Base-by-base conservation (phyloP, 64 coral and sea anemone genomes). In the Platygyra sinensis region DNA sequence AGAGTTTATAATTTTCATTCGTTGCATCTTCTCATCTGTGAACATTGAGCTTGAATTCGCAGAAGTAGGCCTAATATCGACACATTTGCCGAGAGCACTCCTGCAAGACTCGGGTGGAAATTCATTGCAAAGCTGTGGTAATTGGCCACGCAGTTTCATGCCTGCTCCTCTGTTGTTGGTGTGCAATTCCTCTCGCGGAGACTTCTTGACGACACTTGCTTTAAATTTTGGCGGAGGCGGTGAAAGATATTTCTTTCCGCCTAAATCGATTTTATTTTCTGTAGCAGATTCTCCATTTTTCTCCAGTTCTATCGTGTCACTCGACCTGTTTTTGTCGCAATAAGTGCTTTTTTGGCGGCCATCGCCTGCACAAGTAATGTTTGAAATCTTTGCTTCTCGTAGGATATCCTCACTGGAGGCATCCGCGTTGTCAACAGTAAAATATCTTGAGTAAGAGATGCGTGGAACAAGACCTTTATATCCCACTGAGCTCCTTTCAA, bases 1-100 rank as follows among this genome's bases (percentile, higher is more conserved):
- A 14, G 72, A 85, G 20, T 91, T 74, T 27, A 91, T 91, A 84
- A 84, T 91, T 65, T 73, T 91, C 54, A 74, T 31, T 65, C 81
- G 52, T 72, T 85, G 81, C 24, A 27, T 71, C 15, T 85, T 19
- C 24, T 85, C 63, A 7, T 85, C 79, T 38, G 7, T 20, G 30
- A 62, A 55, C 62, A 32, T 55, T 9, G 19, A 36, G 32, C 19
- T 51, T 50, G 60, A 71, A 12, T 39, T 85, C 15, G 7, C 36
- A 16, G 81, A 29, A 12, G 11, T 22, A 51, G 33, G 24, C n/a
- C 32, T 50, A 5, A 20, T 3, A 32, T 62, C 7, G 0, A 33
- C 0, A 12, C 62, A 18, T 29, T 72, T 14, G 3, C 30, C 61
- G 8, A 80, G 54, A 27, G 10, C 65, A 27, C 65, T 1, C 11